Percentiles rank a stretch among this genome's conserved stretches.
These are phyloP conservation scores for Chaetophractus vellerosus DNA, from an alignment of 2,797 vertebrate genomes.

Conservation along the genomic window DNA sequence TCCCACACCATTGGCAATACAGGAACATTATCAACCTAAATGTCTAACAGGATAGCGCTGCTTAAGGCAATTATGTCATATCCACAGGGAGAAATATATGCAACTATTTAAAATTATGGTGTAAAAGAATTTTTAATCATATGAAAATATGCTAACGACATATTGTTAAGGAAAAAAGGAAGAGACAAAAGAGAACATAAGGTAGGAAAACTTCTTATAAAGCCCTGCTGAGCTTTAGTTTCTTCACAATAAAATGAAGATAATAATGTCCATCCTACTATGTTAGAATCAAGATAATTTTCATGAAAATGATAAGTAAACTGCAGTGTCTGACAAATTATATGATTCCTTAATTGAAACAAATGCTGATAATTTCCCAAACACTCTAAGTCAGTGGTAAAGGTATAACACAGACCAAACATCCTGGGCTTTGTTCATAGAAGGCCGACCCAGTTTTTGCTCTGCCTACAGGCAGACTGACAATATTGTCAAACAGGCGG, in stretches of 20 bases:
- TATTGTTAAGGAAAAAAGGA: background rate
- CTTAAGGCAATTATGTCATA: background rate
- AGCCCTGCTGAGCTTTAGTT: background rate
- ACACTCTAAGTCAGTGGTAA: background rate
- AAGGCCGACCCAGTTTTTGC: background rate
- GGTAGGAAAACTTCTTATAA: background rate
- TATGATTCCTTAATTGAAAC: conserved; percentile 8
- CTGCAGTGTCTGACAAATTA: conserved; percentile 32
- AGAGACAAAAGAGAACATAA: background rate
- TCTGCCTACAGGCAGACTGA: background rate
- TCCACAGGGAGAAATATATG: background rate
- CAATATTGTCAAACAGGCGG: background rate
- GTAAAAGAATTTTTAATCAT: background rate
- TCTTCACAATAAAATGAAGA: conserved; percentile 11
- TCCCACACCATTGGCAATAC: background rate
- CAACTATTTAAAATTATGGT: background rate
- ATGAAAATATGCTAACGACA: background rate
- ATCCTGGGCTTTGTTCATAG: background rate
- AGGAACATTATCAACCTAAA: background rate
- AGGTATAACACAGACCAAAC: background rate
- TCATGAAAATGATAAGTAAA: conserved; percentile 28
- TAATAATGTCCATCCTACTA: background rate
- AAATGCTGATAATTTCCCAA: background rate
- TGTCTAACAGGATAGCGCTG: background rate
- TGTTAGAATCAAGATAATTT: conserved; percentile 1